A percentile compares a stretch with the other conserved stretches of the same genome.
Evolutionary conservation across 2,888 invertebrate species (phyloP).

Genomic region (Listrodromus nycthemerus): DNA sequence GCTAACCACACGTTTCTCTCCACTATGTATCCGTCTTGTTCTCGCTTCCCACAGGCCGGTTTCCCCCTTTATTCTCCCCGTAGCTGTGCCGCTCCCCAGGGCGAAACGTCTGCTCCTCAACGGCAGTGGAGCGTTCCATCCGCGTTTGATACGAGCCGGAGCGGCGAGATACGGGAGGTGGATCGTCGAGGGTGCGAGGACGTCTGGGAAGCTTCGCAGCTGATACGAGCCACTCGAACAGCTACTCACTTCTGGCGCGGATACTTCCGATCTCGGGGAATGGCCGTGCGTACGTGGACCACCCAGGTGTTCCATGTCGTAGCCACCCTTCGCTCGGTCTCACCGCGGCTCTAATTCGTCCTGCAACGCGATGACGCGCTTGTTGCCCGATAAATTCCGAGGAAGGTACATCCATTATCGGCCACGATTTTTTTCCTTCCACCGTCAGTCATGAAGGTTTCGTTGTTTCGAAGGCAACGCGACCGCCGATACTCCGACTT

Average conservation of each 20-base stretch:
- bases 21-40: conserved; percentile 60
- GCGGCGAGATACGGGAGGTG: conserved; percentile 74
- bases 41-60: conserved; percentile 35
- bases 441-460: too few relatives aligned
- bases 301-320: conserved; percentile 78
- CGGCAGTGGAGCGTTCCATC: neutral
- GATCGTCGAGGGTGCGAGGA: conserved; percentile 81
- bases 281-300: conserved; percentile 76
- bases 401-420: neutral
- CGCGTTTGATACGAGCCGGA: conserved; percentile 6
- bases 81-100: neutral
- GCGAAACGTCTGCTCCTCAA: neutral
- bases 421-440: neutral
- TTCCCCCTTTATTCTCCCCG: neutral
- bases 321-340: neutral
- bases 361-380: neutral
- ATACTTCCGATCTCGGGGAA: conserved; percentile 42
- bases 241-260: conserved; percentile 11
- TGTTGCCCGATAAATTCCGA: neutral
- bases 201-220: conserved; percentile 82
- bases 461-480: too few relatives aligned
- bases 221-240: conserved; percentile 72
- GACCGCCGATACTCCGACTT: too few relatives aligned
- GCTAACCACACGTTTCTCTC: conserved; percentile 80
- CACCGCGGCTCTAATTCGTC: neutral